Evolutionary conservation across 2,888 invertebrate species (phyloP).

Genomic region (Plagodis pulveraria): DNA sequence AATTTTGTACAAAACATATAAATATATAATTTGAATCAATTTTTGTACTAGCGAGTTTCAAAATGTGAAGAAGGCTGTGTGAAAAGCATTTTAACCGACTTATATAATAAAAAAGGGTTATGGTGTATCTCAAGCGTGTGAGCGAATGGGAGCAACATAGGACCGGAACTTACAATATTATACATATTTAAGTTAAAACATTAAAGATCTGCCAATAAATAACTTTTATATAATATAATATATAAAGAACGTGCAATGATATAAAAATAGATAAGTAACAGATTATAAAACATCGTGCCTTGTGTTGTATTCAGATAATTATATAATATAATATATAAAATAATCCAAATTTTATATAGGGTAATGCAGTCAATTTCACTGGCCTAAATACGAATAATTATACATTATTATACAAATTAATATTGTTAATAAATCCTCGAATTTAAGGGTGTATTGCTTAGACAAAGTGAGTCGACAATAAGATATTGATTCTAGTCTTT

Average conservation of each 20-base stretch:
- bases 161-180: slow-evolving; percentile 24
- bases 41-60: slow-evolving; percentile 41
- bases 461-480: slow-evolving; percentile 80
- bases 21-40: slow-evolving; percentile 46
- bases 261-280: slow-evolving; percentile 55
- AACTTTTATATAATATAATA: slow-evolving; percentile 42
- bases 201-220: slow-evolving; percentile 74
- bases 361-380: slow-evolving; percentile 79
- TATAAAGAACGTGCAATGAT: slow-evolving; percentile 59
- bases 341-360: slow-evolving; percentile 67
- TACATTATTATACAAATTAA: slow-evolving; percentile 66
- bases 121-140: slow-evolving; percentile 49
- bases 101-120: slow-evolving; percentile 35
- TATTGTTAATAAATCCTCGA: slow-evolving; percentile 65
- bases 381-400: slow-evolving; percentile 68
- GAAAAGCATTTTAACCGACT: slow-evolving; percentile 72
- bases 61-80: slow-evolving; percentile 74
- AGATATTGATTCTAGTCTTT: slow-evolving; percentile 77
- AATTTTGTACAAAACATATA: slow-evolving; percentile 63
- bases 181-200: slow-evolving; percentile 52
- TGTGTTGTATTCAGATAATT: slow-evolving; percentile 74
- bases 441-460: slow-evolving; percentile 74
- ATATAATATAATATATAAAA: slow-evolving; percentile 46
- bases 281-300: slow-evolving; percentile 74
- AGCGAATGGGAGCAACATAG: slow-evolving; percentile 48